Conservation (phyloP, 2,888 invertebrate species). For the Agrilus cyanescens region DNA sequence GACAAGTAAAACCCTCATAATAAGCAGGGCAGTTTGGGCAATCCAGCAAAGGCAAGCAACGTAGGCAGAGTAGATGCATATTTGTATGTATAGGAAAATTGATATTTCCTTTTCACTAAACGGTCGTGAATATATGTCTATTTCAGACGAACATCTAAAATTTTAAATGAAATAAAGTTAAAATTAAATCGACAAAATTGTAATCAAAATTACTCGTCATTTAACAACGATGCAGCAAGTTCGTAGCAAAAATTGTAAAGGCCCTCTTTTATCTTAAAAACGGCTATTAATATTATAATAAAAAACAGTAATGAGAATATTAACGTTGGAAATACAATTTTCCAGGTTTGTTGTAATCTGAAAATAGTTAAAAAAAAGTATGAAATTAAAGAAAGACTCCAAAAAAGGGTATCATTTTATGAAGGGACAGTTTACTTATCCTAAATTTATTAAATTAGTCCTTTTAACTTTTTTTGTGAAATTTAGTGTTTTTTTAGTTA, state of each 20-base stretch:
- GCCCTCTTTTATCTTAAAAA: conserved; percentile 5
- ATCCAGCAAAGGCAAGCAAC: conserved; percentile 19
- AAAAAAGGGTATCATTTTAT: too few relatives aligned
- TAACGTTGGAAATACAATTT: conserved; percentile 22
- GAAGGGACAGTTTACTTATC: too few relatives aligned
- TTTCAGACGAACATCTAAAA: conserved; percentile 20
- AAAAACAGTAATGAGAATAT: conserved; percentile 15
- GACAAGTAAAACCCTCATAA: conserved; percentile 19
- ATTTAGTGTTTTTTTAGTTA: too few relatives aligned
- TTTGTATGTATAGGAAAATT: conserved; percentile 9
- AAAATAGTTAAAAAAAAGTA: conserved; percentile 6
- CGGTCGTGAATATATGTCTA: conserved; percentile 22
- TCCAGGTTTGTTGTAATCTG: conserved; percentile 22
- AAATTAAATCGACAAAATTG: not conserved
- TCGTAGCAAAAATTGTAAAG: conserved; percentile 7
- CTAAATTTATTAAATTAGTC: too few relatives aligned
- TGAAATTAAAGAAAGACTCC: too few relatives aligned
- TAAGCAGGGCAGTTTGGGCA: conserved; percentile 15
- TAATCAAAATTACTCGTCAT: too few relatives aligned
- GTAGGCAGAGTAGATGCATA: conserved; percentile 5
- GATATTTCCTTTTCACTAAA: conserved; percentile 13
- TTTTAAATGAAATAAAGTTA: not conserved
- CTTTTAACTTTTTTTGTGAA: too few relatives aligned
- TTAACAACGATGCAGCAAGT: not conserved
- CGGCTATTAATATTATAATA: conserved; percentile 12